Percentiles rank a stretch among this genome's conserved stretches.
phyloP scores from a whole-genome alignment of 2,888 invertebrate genomes.

The Nowickia ferox region DNA sequence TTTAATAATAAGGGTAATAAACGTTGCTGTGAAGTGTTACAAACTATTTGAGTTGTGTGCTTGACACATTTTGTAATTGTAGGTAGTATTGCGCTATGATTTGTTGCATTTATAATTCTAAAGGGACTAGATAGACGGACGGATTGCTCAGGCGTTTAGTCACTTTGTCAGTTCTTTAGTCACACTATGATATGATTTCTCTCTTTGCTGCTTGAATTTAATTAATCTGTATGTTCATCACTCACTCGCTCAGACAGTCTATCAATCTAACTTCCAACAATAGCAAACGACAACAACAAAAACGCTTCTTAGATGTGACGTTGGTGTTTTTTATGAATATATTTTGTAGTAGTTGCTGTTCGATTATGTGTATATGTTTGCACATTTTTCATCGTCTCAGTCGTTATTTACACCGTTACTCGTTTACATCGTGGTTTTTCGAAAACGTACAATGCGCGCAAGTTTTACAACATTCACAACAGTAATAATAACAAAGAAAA shows the following conservation, averaged over 20 bases:
- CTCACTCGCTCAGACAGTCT: slow-evolving; percentile 62
- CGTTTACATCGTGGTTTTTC: slow-evolving; percentile 65
- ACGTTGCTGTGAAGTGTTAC: background rate
- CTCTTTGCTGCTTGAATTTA: slow-evolving; percentile 56
- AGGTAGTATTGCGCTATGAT: background rate
- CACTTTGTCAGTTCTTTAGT: slow-evolving; percentile 59
- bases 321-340: slow-evolving; percentile 9
- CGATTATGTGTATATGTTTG: slow-evolving; percentile 64
- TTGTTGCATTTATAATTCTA: slow-evolving; percentile 55
- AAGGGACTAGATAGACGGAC: slow-evolving; percentile 40
- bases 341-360: slow-evolving; percentile 28
- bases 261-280: slow-evolving; percentile 64
- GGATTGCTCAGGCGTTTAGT: slow-evolving; percentile 56
- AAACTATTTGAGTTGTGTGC: background rate
- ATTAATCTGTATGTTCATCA: slow-evolving; percentile 61
- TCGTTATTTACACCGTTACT: slow-evolving; percentile 69
- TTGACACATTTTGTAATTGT: background rate
- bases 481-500: slow-evolving; percentile 22
- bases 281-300: slow-evolving; percentile 36
- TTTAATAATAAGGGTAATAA: no score
- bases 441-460: slow-evolving; percentile 42
- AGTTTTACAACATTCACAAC: slow-evolving; percentile 23
- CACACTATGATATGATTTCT: slow-evolving; percentile 52
- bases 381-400: slow-evolving; percentile 66
- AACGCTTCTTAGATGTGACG: slow-evolving; percentile 53